Evolutionary conservation across 2,888 invertebrate genomes (phyloP).

Genomic region (Ophioninae sp.): DNA sequence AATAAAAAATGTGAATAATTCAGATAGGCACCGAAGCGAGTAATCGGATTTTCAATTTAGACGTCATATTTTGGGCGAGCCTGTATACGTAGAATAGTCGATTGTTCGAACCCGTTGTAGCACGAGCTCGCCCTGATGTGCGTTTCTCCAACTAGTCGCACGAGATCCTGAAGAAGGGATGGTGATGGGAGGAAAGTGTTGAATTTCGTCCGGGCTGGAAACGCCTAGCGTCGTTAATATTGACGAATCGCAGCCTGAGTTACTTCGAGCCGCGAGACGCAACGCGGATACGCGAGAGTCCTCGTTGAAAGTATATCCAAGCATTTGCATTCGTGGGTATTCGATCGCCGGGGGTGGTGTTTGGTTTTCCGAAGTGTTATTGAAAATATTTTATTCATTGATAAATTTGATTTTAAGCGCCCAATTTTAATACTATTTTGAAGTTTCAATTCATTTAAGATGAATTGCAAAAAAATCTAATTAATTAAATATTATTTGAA

Average conservation of each 20-base stretch:
- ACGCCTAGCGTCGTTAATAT: conserved; percentile 58
- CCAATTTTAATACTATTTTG: too few species aligned
- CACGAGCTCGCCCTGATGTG: conserved; percentile 37
- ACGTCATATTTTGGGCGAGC: background rate
- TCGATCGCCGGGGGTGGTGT: background rate
- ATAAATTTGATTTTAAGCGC: too few species aligned
- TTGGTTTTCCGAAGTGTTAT: too few species aligned
- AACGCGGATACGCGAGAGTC: background rate
- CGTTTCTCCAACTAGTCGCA: conserved; percentile 38
- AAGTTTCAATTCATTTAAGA: too few species aligned
- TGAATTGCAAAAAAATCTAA: too few species aligned
- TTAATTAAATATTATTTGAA: too few species aligned
- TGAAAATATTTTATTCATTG: too few species aligned
- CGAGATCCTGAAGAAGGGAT: conserved; percentile 3
- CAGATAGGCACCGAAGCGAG: background rate
- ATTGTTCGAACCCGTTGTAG: background rate
- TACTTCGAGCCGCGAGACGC: conserved; percentile 3
- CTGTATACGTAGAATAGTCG: background rate
- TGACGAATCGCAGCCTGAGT: conserved; percentile 58
- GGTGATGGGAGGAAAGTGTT: conserved; percentile 34
- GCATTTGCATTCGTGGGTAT: background rate
- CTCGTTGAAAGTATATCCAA: background rate
- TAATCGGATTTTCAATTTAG: background rate
- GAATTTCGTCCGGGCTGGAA: conserved; percentile 52
- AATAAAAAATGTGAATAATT: background rate